phyloP scores from a whole-genome alignment of 1,140 invertebrate species.

The Drosophila bifasciata region DNA sequence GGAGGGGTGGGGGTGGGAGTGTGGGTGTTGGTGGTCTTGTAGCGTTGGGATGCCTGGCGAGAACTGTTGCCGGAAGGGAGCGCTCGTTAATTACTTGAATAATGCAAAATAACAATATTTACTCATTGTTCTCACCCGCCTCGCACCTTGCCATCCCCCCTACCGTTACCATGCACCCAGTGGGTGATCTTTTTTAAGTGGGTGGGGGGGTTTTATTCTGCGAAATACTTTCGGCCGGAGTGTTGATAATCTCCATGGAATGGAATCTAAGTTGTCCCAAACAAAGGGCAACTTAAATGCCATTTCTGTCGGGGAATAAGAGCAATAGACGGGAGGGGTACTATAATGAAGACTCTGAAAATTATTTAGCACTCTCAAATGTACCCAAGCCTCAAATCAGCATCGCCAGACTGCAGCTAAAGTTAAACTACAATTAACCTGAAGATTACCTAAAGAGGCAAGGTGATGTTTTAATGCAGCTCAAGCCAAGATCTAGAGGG shows the following conservation, averaged over 20 bases:
- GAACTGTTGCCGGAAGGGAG: conserved; percentile 51
- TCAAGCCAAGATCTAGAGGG: too few species aligned
- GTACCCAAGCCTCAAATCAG: too few species aligned
- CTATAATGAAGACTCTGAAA: not conserved
- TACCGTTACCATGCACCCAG: not conserved
- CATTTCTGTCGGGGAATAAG: not conserved
- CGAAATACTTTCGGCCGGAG: not conserved
- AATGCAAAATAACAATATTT: conserved; percentile 81
- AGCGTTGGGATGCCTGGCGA: not conserved
- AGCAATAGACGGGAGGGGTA: conserved; percentile 10
- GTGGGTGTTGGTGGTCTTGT: too few species aligned
- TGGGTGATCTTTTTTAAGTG: conserved; percentile 12
- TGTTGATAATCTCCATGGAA: conserved; percentile 34
- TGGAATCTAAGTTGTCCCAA: conserved; percentile 44
- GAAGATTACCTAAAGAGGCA: too few species aligned
- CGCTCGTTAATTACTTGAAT: conserved; percentile 78
- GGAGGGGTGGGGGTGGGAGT: not conserved
- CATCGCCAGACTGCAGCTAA: too few species aligned
- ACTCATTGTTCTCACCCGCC: conserved; percentile 56
- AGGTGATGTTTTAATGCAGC: too few species aligned
- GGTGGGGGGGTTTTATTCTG: not conserved
- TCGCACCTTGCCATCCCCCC: not conserved
- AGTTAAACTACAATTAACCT: too few species aligned
- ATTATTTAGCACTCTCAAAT: too few species aligned
- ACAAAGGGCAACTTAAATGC: conserved; percentile 11